Evolutionary conservation across 2,113 vertebrate genomes (phyloP), one percentile per base, ranked within the genome.

Genomic region (Bufo bufo): DNA sequence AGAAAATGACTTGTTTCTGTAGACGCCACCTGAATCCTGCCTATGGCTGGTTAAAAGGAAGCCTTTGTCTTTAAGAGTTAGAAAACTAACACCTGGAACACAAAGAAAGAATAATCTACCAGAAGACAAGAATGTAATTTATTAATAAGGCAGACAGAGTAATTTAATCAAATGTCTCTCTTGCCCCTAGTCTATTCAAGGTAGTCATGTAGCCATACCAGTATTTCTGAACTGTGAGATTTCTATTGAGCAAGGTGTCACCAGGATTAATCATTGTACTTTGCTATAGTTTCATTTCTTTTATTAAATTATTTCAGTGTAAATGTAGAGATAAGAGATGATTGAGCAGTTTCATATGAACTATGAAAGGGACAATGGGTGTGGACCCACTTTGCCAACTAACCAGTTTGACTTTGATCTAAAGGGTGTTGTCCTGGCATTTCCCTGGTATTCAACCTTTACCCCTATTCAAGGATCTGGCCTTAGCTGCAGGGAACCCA

Each of bases 31-130:
- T 74, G 43, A 74, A 74, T 43, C 16, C 33, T 17, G 6, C 13
- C 43, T 43, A 71, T 71, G 13, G 33, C 11, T 14, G 11, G 11
- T 47, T 74, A 47, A 74, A 47, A 65, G 6, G 71, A 74, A 74
- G 43, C 43, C 71, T 74, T 74, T 74, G 71, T 74, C 13, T 6
- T 4, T 75, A 49, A 8, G 7, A 75, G 72, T 19, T 75, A 75
- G 45, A 75, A 75, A 75, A 75, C 72, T 75, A 49, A 75, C 72
- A 75, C 72, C 72, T 75, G 45, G 72, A 43, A 45, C 11, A 49
- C 72, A 49, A 43, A 75, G 12, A 75, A 49, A 75, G 13, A 45
- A 72, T 16, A 72, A 49, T 19, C 72, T 75, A 45, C 7, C 45
- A 45, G 43, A 72, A 72, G 33, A 72, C 69, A 75, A 7, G 43